These are phyloP conservation scores for Rhingia campestris DNA, from an alignment of 2,888 invertebrate genomes.

Conservation along the genomic window DNA sequence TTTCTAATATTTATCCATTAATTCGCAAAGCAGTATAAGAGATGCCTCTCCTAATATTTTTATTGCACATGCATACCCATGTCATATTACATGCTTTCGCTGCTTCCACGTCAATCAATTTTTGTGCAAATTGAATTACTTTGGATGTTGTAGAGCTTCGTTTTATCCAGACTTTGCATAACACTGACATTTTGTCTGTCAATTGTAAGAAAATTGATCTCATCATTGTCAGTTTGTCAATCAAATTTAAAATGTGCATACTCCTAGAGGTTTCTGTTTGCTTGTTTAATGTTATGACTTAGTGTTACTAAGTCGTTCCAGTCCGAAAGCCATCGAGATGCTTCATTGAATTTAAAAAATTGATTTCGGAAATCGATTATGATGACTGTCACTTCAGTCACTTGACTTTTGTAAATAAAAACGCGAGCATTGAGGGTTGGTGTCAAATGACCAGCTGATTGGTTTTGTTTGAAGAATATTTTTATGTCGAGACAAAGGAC, in stretches of 20 bases:
- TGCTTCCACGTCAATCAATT: constrained; percentile 48
- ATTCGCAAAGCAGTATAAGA: neutral
- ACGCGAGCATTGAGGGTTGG: constrained; percentile 5
- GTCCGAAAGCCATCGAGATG: constrained; percentile 11
- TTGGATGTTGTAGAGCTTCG: constrained; percentile 30
- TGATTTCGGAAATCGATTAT: constrained; percentile 55
- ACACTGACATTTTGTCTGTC: constrained; percentile 29
- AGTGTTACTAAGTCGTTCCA: constrained; percentile 1
- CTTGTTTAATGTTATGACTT: neutral
- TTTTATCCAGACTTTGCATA: constrained; percentile 17
- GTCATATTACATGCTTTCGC: neutral
- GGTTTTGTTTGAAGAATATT: neutral
- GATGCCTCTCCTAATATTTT: neutral
- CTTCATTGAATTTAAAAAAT: constrained; percentile 50
- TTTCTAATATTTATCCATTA: too few relatives aligned
- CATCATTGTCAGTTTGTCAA: constrained; percentile 34
- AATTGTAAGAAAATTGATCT: constrained; percentile 44
- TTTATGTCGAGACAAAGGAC: neutral
- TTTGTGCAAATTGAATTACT: constrained; percentile 37
- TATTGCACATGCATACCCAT: neutral
- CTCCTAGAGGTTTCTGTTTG: neutral
- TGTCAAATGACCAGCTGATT: constrained; percentile 26
- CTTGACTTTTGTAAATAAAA: constrained; percentile 11
- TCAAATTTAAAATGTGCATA: constrained; percentile 9
- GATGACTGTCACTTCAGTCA: constrained; percentile 24